Base-by-base conservation (phyloP, 2,888 invertebrate genomes). In the Tryphoninae sp. region DNA sequence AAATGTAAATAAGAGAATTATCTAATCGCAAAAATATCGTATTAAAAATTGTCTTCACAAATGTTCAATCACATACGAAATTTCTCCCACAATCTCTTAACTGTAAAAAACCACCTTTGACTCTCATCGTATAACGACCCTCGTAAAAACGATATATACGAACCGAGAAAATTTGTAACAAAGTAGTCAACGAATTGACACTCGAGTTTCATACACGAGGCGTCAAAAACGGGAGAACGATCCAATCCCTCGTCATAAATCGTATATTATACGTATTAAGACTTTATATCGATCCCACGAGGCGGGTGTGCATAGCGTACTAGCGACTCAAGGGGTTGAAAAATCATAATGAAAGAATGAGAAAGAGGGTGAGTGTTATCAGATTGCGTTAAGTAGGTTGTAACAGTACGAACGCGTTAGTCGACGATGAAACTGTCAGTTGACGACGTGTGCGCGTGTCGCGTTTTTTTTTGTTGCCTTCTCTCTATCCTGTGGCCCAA, bases 371-470 rank as follows among this genome's bases (percentile, higher is more conserved):
- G 53, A 22, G 67, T 40, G 74, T 86, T 85, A 85, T 85, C 88
- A 86, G 88, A 87, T 88, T 83, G 84, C 85, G 86, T 88, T 86
- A 86, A 87, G 85, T 78, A 86, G 83, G 82, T 80, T 62, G 82
- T 79, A 82, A 78, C 81, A 78, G 78, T 80, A 40, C 62, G 71
- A 80, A 78, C 74, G 73, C 78, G 77, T 80, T 77, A 78, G 55
- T 71, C 53, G 49, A 86, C 87, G 87, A 89, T 89, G 85, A 88
- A 89, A 87, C 86, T 84, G 89, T 89, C 88, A 87, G 67, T 65
- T 77, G 78, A 81, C 74, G 81, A 59, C 40, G 73, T 72, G 74
- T 84, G 71, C 84, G 80, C 83, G 84, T 82, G 84, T 76, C 81
- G 62, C 75, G 73, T 85, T 84, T 85, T 83, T 84, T 83, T 83